Percentiles rank a stretch among this genome's conserved stretches.
Evolutionary conservation across 1,140 invertebrate species (phyloP).

Genomic region (Drosophila willistoni): DNA sequence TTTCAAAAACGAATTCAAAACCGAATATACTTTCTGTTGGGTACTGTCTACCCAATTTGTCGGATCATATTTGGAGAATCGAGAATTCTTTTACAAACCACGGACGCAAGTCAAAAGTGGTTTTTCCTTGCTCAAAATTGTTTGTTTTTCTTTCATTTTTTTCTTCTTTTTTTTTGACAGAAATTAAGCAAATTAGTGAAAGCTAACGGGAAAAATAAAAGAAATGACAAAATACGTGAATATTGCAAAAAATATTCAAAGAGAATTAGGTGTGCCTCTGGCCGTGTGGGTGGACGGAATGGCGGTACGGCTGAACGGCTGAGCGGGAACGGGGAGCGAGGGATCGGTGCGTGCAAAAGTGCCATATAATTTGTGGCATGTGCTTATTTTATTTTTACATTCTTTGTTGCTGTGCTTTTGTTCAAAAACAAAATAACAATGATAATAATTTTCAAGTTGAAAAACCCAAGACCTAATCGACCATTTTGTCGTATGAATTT

Average conservation of each 20-base stretch:
- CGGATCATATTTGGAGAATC: conserved; percentile 52
- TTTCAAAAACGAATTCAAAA: too few species aligned
- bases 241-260: conserved; percentile 38
- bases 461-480: conserved; percentile 24
- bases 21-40: too few species aligned
- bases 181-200: conserved; percentile 77
- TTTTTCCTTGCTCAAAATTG: background rate
- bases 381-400: conserved; percentile 41
- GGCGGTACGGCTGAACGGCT: background rate
- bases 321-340: background rate
- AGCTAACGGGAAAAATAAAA: conserved; percentile 45
- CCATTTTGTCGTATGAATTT: background rate
- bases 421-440: conserved; percentile 26
- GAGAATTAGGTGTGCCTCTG: conserved; percentile 63
- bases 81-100: conserved; percentile 59
- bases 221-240: conserved; percentile 36
- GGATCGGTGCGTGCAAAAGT: conserved; percentile 59
- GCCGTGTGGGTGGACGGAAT: conserved; percentile 35
- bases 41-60: background rate
- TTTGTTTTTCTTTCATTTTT: conserved; percentile 27
- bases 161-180: conserved; percentile 45
- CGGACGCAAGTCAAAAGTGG: background rate
- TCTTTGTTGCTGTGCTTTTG: conserved; percentile 23
- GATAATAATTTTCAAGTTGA: conserved; percentile 22
- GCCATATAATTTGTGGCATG: conserved; percentile 37